Percentiles rank a stretch among this genome's conserved stretches.
Conservation (phyloP, 2,113 vertebrate genomes). For the Gobiocypris rarus region DNA sequence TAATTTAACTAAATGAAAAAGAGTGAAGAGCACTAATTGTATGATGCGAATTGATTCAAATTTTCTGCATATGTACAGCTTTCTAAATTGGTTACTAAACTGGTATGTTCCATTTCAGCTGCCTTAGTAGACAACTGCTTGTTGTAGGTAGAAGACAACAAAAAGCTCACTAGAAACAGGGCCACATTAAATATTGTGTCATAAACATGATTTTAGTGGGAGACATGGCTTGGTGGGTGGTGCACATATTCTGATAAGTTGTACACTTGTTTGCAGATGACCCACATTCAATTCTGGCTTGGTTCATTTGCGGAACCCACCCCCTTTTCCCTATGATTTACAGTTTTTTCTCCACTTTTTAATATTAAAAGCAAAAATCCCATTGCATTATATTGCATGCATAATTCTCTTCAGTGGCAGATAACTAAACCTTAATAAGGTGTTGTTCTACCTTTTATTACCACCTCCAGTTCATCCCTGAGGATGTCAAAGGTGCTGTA, state of each 20-base stretch:
- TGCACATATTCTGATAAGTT: no score
- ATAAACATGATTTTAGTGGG: neutral
- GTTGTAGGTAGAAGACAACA: neutral
- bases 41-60: neutral
- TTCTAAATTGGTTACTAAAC: neutral
- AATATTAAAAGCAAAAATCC: neutral
- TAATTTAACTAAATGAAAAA: neutral
- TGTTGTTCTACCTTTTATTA: constrained; percentile 87
- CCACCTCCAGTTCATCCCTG: constrained; percentile 88
- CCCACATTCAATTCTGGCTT: neutral
- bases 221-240: neutral
- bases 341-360: neutral
- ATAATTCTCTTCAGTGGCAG: neutral
- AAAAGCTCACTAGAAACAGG: neutral
- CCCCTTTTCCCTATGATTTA: neutral
- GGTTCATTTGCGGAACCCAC: neutral
- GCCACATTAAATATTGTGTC: neutral
- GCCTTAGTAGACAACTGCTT: neutral
- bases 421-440: neutral
- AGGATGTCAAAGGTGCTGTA: constrained; percentile 96
- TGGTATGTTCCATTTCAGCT: neutral
- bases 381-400: neutral
- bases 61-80: neutral
- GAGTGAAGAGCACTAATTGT: neutral
- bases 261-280: no score